These are phyloP conservation scores for Cremastobaeus sp. DNA, from an alignment of 2,888 invertebrate species.

Conservation along the genomic window DNA sequence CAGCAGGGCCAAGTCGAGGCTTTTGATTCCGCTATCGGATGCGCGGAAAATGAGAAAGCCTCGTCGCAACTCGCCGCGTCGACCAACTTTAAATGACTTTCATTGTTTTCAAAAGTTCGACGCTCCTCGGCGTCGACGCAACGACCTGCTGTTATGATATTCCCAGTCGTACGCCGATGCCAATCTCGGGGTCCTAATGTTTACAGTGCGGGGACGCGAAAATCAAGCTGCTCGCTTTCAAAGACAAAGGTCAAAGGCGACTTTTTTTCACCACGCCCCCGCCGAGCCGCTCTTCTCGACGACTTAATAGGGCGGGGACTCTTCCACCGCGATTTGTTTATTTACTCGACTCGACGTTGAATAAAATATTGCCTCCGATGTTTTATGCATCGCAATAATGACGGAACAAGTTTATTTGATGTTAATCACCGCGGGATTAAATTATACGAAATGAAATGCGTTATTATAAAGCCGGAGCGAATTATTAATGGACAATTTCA, in stretches of 20 bases:
- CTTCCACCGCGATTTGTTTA: constrained; percentile 27
- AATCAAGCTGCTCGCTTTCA: no score
- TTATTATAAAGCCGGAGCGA: constrained; percentile 10
- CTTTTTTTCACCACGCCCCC: no score
- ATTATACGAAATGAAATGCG: constrained; percentile 23
- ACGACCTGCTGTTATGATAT: constrained; percentile 4
- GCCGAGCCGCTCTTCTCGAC: no score
- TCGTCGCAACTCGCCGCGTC: constrained; percentile 2
- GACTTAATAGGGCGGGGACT: constrained; percentile 46
- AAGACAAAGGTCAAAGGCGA: constrained; percentile 15
- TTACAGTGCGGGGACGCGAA: no score
- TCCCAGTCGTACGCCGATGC: not conserved
- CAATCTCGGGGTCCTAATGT: not conserved
- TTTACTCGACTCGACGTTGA: constrained; percentile 11
- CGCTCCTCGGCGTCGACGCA: constrained; percentile 7
- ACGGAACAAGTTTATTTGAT: constrained; percentile 28
- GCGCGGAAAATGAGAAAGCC: constrained; percentile 9
- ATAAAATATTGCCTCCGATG: constrained; percentile 26
- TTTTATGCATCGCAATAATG: constrained; percentile 25
- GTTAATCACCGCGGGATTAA: constrained; percentile 19
- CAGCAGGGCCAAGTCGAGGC: not conserved
- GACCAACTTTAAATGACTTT: constrained; percentile 53
- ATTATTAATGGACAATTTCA: constrained; percentile 30
- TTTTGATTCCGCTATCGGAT: constrained; percentile 9
- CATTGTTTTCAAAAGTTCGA: constrained; percentile 54